Base-by-base conservation (phyloP, 2,113 vertebrate species). In the Gallinago jamesoni region DNA sequence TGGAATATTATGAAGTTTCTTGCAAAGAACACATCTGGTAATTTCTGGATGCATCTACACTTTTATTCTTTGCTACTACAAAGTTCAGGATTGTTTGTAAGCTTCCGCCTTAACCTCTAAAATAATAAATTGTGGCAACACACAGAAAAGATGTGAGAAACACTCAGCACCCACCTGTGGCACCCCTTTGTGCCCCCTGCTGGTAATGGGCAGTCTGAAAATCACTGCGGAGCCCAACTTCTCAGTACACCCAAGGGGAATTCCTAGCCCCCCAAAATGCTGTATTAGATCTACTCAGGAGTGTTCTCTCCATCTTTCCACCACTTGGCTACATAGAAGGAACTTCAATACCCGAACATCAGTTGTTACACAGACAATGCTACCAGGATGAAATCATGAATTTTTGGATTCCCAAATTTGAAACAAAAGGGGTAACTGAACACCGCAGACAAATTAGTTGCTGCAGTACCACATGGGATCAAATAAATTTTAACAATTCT, bases 291-390 rank as follows among this genome's bases (percentile, higher is more conserved):
- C 45, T 9, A 37, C 50, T 52, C 12, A n/a, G 12, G 39, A 66
- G 23, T 7, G 23, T 6, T 84, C 23, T 79, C 55, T 75, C 35
- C 67, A 52, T 55, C 55, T 35, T 82, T 35, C 21, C 30, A 43
- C 11, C 14, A 63, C 5, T 7, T 6, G 6, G 14, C 21, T 52
- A 76, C 1, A 1, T 0, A 69, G n/a, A 85, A 68, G 7, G 63
- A 75, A 64, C 27, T 52, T 64, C 48, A 47, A 21, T 25, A 72
- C 4, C 30, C 41, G 19, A 43, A 27, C 10, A 13, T 14, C 55
- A 50, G 13, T 1, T 79, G 24, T 20, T 33, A 87, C 22, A 52
- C 6, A 75, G 66, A 53, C 27, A 60, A 64, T 39, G 35, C 60
- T 48, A 82, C 5, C 18, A 55, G 60, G 31, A 60, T 20, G 7